Base-by-base conservation (phyloP, 92 coral and sea anemone genomes). In the Virgularia gustaviana region DNA sequence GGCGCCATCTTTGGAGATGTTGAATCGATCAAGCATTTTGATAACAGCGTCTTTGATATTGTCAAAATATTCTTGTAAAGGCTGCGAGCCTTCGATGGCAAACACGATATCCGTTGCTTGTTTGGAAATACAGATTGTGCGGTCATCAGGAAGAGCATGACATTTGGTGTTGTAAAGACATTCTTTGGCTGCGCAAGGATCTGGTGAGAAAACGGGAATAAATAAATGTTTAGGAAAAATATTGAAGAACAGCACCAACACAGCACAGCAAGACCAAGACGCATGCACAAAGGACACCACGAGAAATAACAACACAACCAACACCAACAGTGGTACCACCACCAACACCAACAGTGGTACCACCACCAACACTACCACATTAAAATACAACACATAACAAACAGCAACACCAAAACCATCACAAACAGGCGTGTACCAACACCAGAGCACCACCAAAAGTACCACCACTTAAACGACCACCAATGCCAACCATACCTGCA, bases 31-130 rank as follows among this genome's bases (percentile, higher is more conserved):
- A n/a, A 75, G 70, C 67, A 91, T 59, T 27, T 77, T 53, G 25
- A 79, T 68, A 1, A 88, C 88, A 57, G 85, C 84, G 22, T 77
- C 58, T 65, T 83, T 83, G 51, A 89, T 85, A 42, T 77, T 35
- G 27, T 64, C 73, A 79, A 81, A 89, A 44, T 73, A 82, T 43
- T 84, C 79, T 51, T 55, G 68, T 15, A 91, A 88, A 13, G 77
- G 85, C 16, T 72, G 47, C 25, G 97, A 91, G 9, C 96, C 87
- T 59, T 91, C 97, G 20, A 80, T 62, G 31, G 85, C 88, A 77
- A 91, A 81, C 63, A 89, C 83, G 53, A 91, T 52, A 32, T 91
- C 97, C 8, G 51, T 33, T 0, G 75, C 75, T 18, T 68, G 44
- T 32, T 45, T 45, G 25, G 45, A 6, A 51, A 68, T 61, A 32